Evolutionary conservation across 1,140 invertebrate genomes (phyloP), one percentile per base, ranked within the genome.

Genomic region (Habropoda laboriosa): DNA sequence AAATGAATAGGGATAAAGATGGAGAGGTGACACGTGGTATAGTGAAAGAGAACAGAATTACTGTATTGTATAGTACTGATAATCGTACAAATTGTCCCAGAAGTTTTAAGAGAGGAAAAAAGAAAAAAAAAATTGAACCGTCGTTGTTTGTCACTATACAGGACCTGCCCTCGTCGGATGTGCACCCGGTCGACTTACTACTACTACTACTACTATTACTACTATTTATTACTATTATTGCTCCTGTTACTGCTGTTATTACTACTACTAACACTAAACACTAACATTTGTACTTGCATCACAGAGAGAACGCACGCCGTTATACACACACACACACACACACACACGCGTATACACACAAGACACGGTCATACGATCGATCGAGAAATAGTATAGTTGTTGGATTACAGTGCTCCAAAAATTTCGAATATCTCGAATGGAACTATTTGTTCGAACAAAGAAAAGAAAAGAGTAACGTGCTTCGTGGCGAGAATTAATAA

Each of bases 141-240:
- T 79, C 66, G 61, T 74, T 70, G 67, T 55, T 75, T 47, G 72
- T 83, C 55, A 53, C 30, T 66, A 18, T 68, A 32, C 38, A 85
- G 72, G 87, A 89, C 89, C 90, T 90, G 90, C 89, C 90, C 87
- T 90, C 88, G 80, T 87, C 88, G 88, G 85, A 86, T 73, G 80
- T 82, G 75, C 75, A 61, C 75, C 42, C 78, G 24, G 74, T 78
- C 80, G 80, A 64, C 73, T 75, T 80, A 71, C 67, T 73, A 84
- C 42, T 71, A 72, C 42, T 76, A 79, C 66, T 83, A 77, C 79
- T 72, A 60, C 73, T 85, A 51, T 60, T 80, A 67, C 47, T 57
- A 77, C 35, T 85, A 81, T 66, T 85, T 77, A 76, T 32, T 74
- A 64, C 71, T 85, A 63, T 61, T 73, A 72, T 51, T 64, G 47